phyloP scores from a whole-genome alignment of 1,140 invertebrate genomes.

The Lucilia sericata region DNA sequence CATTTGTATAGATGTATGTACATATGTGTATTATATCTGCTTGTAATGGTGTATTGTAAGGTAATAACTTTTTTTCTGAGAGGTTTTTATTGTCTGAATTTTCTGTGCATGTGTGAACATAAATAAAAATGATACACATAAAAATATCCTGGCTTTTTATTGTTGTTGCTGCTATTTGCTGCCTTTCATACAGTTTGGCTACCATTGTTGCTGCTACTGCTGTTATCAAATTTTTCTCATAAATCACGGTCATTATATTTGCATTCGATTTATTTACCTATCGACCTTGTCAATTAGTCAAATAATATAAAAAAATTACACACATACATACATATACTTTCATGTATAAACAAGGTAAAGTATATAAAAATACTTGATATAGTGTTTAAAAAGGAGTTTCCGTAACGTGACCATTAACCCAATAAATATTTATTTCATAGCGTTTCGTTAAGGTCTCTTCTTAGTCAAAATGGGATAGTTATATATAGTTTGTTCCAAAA shows the following conservation, averaged over 20 bases:
- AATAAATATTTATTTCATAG: no score
- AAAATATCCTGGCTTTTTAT: not conserved
- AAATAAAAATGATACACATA: slow-evolving; percentile 9
- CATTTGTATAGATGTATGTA: not conserved
- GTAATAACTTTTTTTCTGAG: not conserved
- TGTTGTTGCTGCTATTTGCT: no score
- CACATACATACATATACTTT: no score
- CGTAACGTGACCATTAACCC: not conserved
- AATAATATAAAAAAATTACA: not conserved
- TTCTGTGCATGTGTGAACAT: slow-evolving; percentile 5
- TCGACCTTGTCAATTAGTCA: slow-evolving; percentile 28
- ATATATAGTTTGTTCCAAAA: no score
- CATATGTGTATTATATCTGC: no score
- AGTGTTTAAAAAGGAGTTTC: not conserved
- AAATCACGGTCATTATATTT: slow-evolving; percentile 29
- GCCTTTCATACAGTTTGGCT: not conserved
- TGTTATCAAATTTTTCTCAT: slow-evolving; percentile 8
- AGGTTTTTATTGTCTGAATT: not conserved
- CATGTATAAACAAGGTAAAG: not conserved
- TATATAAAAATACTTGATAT: not conserved
- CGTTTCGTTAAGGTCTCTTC: no score
- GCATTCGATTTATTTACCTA: slow-evolving; percentile 26
- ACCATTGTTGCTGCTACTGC: not conserved
- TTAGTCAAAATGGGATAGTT: no score
- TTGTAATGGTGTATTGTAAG: no score